Evolutionary conservation across 2,113 vertebrate species (phyloP).

Genomic region (Epinephelus cyanopodus): DNA sequence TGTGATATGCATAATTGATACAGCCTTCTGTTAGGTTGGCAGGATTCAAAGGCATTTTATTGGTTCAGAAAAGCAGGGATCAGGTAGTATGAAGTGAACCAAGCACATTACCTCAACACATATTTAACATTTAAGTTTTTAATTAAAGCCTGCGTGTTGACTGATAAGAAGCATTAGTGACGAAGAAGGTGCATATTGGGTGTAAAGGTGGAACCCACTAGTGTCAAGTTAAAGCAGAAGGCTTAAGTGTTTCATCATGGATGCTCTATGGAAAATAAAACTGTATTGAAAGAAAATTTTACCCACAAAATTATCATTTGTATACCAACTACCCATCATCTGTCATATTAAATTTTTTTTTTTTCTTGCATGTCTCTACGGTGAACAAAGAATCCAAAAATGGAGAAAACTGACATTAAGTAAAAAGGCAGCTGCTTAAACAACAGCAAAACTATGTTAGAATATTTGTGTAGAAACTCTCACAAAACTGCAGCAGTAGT

Average conservation of each 20-base stretch:
- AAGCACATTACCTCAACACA: neutral
- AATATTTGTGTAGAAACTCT: too few species aligned
- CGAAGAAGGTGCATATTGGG: neutral
- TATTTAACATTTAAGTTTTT: conserved; percentile 2
- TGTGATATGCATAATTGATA: conserved; percentile 61
- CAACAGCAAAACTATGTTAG: too few species aligned
- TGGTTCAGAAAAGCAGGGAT: conserved; percentile 29
- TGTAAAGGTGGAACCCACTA: neutral
- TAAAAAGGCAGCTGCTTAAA: too few species aligned
- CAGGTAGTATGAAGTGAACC: conserved; percentile 8
- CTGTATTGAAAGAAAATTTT: neutral
- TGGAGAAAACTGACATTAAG: too few species aligned
- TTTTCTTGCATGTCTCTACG: too few species aligned
- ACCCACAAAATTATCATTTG: too few species aligned
- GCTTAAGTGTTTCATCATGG: neutral
- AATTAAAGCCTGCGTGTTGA: conserved; percentile 3
- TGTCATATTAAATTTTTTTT: too few species aligned
- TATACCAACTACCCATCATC: too few species aligned
- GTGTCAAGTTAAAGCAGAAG: neutral
- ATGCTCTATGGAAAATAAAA: neutral
- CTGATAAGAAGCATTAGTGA: neutral
- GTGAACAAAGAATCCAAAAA: too few species aligned
- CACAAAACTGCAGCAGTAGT: too few species aligned
- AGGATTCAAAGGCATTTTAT: conserved; percentile 45
- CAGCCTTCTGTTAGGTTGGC: conserved; percentile 59